A percentile compares a stretch with the other conserved stretches of the same genome.
Evolutionary conservation across 2,797 vertebrate genomes (phyloP).

Genomic region (Syngnathus rostellatus): DNA sequence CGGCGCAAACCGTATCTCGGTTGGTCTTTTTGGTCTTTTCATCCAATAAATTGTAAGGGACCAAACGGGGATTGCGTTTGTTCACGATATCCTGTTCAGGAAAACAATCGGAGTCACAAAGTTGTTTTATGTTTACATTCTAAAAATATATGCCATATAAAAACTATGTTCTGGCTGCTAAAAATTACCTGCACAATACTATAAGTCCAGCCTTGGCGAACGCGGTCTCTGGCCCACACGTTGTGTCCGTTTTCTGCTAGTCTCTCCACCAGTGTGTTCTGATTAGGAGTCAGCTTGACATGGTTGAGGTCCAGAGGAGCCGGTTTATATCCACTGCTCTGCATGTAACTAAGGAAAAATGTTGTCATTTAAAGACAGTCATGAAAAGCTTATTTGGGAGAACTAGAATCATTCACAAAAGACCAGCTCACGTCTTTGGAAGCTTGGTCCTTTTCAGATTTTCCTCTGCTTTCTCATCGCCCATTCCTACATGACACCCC

Average conservation of each 20-base stretch:
- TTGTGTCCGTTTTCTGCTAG: slow-evolving; percentile 93
- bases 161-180: not conserved
- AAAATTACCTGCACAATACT: slow-evolving; percentile 75
- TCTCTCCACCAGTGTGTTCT: slow-evolving; percentile 87
- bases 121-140: not conserved
- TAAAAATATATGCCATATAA: not conserved
- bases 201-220: slow-evolving; percentile 91
- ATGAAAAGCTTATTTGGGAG: not conserved
- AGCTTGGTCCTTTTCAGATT: slow-evolving; percentile 87
- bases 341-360: slow-evolving; percentile 71
- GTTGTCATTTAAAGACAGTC: not conserved
- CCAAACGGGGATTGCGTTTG: slow-evolving; percentile 87
- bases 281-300: slow-evolving; percentile 86
- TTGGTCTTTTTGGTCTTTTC: slow-evolving; percentile 93
- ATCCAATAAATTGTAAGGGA: slow-evolving; percentile 87
- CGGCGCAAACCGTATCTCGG: slow-evolving; percentile 85
- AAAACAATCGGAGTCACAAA: slow-evolving; percentile 10
- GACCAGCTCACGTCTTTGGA: slow-evolving; percentile 80
- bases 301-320: slow-evolving; percentile 85
- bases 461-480: slow-evolving; percentile 90
- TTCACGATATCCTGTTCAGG: slow-evolving; percentile 78
- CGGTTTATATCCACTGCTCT: slow-evolving; percentile 84
- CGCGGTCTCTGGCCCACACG: slow-evolving; percentile 88
- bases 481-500: slow-evolving; percentile 92
- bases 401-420: not conserved